Base-by-base conservation (phyloP, 2,888 invertebrate genomes). In the Hemithea aestivaria region DNA sequence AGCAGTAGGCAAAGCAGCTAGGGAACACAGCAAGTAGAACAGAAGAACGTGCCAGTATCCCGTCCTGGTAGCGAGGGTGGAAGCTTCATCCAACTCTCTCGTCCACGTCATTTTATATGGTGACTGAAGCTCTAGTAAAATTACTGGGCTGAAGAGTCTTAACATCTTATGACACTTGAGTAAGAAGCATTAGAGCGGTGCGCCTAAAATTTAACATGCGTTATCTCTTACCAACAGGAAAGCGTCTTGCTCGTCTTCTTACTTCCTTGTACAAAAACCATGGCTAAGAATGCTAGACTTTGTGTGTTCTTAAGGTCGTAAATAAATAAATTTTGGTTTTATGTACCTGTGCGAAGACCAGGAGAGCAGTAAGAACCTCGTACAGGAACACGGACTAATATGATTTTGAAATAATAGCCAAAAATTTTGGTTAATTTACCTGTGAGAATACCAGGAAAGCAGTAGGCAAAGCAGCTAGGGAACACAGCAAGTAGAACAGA, bases 401-500 rank as follows among this genome's bases (percentile, higher is more conserved):
- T 7, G 5, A 23, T 23, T n/a, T n/a, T n/a, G n/a, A n/a, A n/a
- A n/a, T n/a, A n/a, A n/a, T n/a, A 16, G 5, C 16, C 5, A 16
- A 16, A 16, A 16, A 2, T 2, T 27, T 6, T 1, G 7, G 7
- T 16, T 1, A 5, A 10, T 31, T 58, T 60, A 91, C 90, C 85
- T 91, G 91, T 23, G 90, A 90, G 60, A 92, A 91, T 5, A 91
- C 91, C 39, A 91, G 79, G 56, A 91, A 92, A 0, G 90, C 91
- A 2, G 91, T 90, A 0, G 92, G 90, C 46, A 92, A 77, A 6
- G 91, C 89, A 0, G 91, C 91, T 9, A 91, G 78, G 40, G 90
- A 90, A 63, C 92, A 90, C 16, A 92, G 76, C 37, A 92, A 66
- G 56, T 90, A 90, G 63, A 91, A 90, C 53, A 91, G 80, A 40